Conservation (phyloP, 2,113 vertebrate species). For the Dromas ardeola region DNA sequence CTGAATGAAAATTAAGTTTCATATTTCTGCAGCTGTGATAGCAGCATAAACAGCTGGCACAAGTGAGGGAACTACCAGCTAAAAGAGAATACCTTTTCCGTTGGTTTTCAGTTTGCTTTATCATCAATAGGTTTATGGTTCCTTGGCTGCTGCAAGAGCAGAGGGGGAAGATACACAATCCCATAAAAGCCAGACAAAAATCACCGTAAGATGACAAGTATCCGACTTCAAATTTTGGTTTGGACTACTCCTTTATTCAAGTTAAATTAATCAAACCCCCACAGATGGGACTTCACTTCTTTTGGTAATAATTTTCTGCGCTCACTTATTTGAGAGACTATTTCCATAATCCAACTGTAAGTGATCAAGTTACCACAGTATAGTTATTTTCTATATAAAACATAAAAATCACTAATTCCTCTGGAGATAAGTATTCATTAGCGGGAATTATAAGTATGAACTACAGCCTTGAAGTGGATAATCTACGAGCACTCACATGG, state of each 20-base stretch:
- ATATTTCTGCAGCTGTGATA: not conserved
- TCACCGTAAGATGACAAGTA: not conserved
- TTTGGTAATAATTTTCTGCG: not conserved
- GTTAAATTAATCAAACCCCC: not conserved
- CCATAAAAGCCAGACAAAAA: not conserved
- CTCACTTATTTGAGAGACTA: not conserved
- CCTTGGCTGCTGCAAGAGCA: not conserved
- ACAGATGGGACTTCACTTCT: not conserved
- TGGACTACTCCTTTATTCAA: not conserved
- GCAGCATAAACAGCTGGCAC: not conserved
- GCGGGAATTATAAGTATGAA: not conserved
- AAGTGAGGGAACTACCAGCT: not conserved
- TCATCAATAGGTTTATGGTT: not conserved
- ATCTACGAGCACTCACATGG: not conserved
- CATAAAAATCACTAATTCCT: not conserved
- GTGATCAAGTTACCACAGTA: not conserved
- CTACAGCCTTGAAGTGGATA: not conserved
- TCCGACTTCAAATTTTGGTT: not conserved
- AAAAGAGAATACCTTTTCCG: not conserved
- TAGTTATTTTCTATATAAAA: not conserved
- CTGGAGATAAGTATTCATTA: not conserved
- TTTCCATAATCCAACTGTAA: not conserved
- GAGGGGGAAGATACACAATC: not conserved
- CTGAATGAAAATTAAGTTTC: not conserved
- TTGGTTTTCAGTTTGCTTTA: not conserved